Conservation (phyloP, 2,888 invertebrate genomes). For the Caenorhabditis sp. region DNA sequence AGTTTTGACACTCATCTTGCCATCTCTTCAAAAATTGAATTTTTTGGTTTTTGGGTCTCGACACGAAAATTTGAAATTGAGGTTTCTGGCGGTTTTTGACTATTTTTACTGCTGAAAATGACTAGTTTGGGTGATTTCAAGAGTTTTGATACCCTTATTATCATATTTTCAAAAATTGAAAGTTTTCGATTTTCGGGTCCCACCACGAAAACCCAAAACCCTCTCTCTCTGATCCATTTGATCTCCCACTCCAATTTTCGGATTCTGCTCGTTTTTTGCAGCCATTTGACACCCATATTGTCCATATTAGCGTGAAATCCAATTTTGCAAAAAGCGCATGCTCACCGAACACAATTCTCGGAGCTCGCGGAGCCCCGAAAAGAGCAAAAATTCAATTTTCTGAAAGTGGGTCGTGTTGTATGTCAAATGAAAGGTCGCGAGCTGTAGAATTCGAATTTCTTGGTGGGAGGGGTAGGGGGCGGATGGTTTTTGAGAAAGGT, state of each 20-base stretch:
- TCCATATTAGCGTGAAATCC: not conserved
- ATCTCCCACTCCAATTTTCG: not conserved
- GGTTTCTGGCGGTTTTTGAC: not conserved
- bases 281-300: not conserved
- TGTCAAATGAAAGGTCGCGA: not conserved
- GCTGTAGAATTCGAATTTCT: not conserved
- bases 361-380: not conserved
- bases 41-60: not conserved
- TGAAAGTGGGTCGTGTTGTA: not conserved
- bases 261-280: constrained; percentile 1
- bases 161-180: not conserved
- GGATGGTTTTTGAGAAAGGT: not conserved
- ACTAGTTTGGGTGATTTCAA: no score
- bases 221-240: not conserved
- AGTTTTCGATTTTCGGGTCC: not conserved
- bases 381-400: not conserved
- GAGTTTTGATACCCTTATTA: not conserved
- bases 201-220: not conserved
- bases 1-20: constrained; percentile 2
- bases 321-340: not conserved
- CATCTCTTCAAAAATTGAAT: not conserved
- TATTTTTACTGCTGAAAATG: no score
- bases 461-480: not conserved
- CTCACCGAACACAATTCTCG: not conserved
- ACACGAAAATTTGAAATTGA: not conserved